These are phyloP conservation scores for Mnemiopsis leidyi DNA, from an alignment of 37 sponge, comb jelly and placozoan species.

Conservation along the genomic window DNA sequence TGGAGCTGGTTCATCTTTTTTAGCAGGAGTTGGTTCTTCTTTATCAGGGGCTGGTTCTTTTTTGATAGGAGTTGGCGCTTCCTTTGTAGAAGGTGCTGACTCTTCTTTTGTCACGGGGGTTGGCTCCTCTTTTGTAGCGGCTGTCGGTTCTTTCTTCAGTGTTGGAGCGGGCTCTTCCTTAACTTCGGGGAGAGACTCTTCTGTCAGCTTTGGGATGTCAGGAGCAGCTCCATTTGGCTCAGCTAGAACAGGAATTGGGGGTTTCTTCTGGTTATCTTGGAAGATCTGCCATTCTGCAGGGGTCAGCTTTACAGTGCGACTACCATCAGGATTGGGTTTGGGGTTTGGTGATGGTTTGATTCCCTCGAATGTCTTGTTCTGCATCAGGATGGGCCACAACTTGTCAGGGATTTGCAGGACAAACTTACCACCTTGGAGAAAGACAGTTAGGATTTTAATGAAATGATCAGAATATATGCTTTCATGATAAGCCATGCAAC, in stretches of 20 bases:
- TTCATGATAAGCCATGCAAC: too few species aligned
- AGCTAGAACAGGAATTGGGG: background rate
- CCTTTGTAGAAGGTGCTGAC: background rate
- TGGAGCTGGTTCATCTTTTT: background rate
- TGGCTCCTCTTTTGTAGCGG: background rate
- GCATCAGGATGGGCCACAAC: background rate
- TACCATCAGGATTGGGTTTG: slow-evolving; percentile 3
- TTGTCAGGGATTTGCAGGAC: background rate
- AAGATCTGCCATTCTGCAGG: slow-evolving; percentile 38
- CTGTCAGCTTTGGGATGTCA: background rate
- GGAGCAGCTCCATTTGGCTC: background rate
- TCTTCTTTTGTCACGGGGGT: background rate
- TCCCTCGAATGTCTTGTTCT: slow-evolving; percentile 9
- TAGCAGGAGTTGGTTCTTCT: background rate
- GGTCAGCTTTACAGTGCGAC: slow-evolving; percentile 29
- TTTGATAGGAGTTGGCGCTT: background rate
- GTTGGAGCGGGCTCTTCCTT: background rate
- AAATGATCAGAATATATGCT: too few species aligned
- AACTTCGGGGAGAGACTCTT: background rate
- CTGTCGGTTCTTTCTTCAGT: background rate
- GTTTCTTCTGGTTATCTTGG: slow-evolving; percentile 51
- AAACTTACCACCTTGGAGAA: slow-evolving; percentile 2
- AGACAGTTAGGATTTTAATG: background rate
- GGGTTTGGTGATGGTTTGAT: background rate
- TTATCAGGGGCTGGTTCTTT: background rate